Base-by-base conservation (phyloP, 2,888 invertebrate species). In the Lasioglossum leucozonium region DNA sequence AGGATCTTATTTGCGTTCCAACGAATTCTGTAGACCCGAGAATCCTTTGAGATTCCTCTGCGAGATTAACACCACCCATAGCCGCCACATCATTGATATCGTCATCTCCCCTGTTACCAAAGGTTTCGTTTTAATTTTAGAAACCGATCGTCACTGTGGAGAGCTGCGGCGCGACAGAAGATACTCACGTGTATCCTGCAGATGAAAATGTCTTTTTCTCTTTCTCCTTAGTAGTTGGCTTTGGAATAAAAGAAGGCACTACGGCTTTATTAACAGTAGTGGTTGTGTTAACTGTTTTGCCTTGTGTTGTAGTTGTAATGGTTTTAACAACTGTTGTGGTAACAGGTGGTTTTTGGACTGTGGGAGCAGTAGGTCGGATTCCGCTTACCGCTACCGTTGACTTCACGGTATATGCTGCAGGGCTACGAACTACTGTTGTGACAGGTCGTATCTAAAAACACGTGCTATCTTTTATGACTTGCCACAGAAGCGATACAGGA, bases 11-110 rank as follows among this genome's bases (percentile, higher is more conserved):
- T 95, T 98, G 98, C 1, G 98, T 98, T 42, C 98, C 98, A 88
- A 98, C 98, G 95, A 98, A 97, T 93, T 98, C 98, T 2, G 98
- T 98, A 26, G 98, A 97, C 22, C 98, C 98, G 85, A 99, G 96
- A 93, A 99, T 99, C 95, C 98, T 97, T 95, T 99, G 99, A 58
- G 98, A 98, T 95, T 99, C 99, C 95, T 99, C 99, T 0, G 98
- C 98, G 92, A 99, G 96, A 95, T 99, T 99, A 79, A 99, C 99
- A 76, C 99, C 99, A 87, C 99, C 99, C 99, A 99, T 99, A 16
- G 99, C 99, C 47, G 99, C 99, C 22, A 99, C 99, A 95, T 99
- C 99, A 94, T 99, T 99, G 93, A 99, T 99, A 95, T 99, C 99
- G 94, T 99, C 99, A 93, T 99, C 99, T 69, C 98, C 98, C 86